Conservation (phyloP, 2,888 invertebrate species). For the Sabellastarte sp. region DNA sequence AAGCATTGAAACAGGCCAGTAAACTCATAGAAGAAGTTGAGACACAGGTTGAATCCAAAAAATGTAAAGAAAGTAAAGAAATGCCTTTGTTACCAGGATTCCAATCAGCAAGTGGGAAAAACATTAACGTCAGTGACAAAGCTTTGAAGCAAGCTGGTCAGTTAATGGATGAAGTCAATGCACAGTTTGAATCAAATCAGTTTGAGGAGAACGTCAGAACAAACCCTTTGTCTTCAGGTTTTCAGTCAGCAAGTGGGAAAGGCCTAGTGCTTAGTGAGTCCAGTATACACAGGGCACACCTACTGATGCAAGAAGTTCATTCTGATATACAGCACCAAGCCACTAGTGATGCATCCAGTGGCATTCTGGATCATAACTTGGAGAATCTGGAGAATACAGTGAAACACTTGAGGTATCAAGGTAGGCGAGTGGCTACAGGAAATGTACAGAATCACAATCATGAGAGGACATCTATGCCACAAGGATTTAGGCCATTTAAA, state of each 20-base stretch:
- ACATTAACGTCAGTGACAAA: neutral
- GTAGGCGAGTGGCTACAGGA: neutral
- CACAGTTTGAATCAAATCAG: neutral
- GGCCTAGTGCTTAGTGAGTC: too few relatives aligned
- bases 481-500: too few relatives aligned
- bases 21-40: neutral
- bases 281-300: neutral
- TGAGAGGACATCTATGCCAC: neutral
- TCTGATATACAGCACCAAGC: neutral
- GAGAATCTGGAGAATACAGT: neutral
- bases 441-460: neutral
- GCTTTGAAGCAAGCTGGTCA: neutral
- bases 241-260: too few relatives aligned
- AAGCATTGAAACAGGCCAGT: neutral
- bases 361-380: too few relatives aligned
- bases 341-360: neutral
- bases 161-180: neutral
- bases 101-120: neutral
- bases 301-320: neutral
- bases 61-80: neutral
- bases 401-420: neutral
- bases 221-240: neutral
- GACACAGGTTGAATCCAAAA: neutral
- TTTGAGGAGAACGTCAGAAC: neutral
- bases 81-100: neutral